Evolutionary conservation across 2,113 vertebrate genomes (phyloP).

Genomic region (Rostratula benghalensis): DNA sequence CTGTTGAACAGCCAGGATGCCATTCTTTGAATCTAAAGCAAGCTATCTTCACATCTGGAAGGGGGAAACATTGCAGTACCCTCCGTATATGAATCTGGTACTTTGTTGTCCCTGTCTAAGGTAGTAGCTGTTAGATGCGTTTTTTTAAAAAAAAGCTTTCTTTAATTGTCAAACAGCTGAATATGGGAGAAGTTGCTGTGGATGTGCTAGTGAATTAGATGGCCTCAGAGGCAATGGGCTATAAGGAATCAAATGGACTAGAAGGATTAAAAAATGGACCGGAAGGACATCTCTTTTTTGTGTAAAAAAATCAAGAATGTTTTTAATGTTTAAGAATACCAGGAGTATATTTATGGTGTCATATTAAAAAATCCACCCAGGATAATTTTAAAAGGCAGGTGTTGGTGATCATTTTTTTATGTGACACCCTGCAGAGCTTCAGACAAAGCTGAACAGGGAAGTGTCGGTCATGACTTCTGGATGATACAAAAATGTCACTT

Average conservation of each 20-base stretch:
- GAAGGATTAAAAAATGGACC: neutral
- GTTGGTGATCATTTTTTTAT: neutral
- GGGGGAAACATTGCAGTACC: neutral
- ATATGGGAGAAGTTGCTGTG: neutral
- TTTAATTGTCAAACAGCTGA: neutral
- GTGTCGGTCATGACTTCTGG: neutral
- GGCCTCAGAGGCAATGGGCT: neutral
- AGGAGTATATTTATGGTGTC: neutral
- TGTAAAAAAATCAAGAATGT: neutral
- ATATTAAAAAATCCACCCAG: neutral
- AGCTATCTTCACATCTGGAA: neutral
- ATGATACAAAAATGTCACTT: neutral
- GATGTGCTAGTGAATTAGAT: neutral
- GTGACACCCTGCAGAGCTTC: rapidly evolving
- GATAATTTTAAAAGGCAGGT: neutral
- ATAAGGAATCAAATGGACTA: neutral
- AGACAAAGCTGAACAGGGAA: neutral
- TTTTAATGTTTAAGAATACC: neutral
- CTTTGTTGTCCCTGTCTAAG: neutral
- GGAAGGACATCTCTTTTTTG: neutral
- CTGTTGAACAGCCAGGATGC: neutral
- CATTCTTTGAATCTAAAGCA: neutral
- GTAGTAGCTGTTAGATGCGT: neutral
- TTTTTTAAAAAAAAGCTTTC: neutral
- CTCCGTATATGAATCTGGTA: neutral